Conservation (phyloP, 2,113 vertebrate species). For the Gorilla gorilla region DNA sequence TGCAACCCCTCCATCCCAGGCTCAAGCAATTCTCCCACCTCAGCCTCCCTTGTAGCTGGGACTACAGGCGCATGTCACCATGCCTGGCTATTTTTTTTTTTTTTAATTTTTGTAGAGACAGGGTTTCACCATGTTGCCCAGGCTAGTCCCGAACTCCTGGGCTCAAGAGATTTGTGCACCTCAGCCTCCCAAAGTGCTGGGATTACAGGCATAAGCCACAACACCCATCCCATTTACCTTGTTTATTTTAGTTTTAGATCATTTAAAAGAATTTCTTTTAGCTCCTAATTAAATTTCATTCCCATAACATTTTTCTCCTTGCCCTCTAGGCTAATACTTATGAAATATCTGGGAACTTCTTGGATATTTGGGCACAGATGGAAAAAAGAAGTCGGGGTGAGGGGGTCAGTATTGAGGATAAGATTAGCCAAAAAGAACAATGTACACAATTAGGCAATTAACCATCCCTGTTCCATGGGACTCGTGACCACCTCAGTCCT, state of each 20-base stretch:
- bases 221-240: neutral
- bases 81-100: too few species aligned
- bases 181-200: too few species aligned
- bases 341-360: neutral
- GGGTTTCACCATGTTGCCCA: too few species aligned
- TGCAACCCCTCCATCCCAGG: too few species aligned
- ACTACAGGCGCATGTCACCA: too few species aligned
- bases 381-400: neutral
- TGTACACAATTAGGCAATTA: neutral
- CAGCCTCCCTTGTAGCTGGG: too few species aligned
- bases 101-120: too few species aligned
- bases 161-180: too few species aligned
- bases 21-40: too few species aligned
- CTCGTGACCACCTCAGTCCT: neutral
- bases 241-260: neutral
- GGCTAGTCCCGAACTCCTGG: too few species aligned
- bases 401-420: neutral
- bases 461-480: neutral
- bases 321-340: neutral
- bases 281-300: neutral
- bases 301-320: neutral
- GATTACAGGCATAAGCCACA: too few species aligned
- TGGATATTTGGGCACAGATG: neutral
- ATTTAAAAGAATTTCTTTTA: slow-evolving; percentile 44
- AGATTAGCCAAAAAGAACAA: neutral